A percentile compares a stretch with the other conserved stretches of the same genome.
phyloP scores from a whole-genome alignment of 2,888 invertebrate genomes.

The Molanna angustata region DNA sequence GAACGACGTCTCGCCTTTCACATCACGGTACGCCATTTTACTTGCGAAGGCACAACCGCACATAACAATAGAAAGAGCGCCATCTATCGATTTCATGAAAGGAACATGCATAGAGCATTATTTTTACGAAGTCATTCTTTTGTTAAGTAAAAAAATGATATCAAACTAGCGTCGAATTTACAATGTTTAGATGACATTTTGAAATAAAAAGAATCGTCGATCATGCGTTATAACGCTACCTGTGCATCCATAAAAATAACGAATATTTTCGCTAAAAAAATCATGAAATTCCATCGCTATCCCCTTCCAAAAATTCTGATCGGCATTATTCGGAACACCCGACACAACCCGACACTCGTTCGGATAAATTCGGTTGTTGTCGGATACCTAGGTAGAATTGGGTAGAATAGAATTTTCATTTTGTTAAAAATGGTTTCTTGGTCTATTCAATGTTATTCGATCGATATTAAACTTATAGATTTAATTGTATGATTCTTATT shows the following conservation, averaged over 20 bases:
- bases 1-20: conserved; percentile 59
- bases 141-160: conserved; percentile 4
- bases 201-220: background rate
- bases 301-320: conserved; percentile 15
- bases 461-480: conserved; percentile 16
- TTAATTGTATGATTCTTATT: background rate
- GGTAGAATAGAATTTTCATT: too few relatives aligned
- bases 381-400: conserved; percentile 1
- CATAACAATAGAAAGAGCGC: conserved; percentile 63
- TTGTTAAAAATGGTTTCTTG: conserved; percentile 12
- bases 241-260: background rate
- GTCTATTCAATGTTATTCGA: conserved; percentile 16
- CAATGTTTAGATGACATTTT: background rate
- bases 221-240: background rate
- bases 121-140: conserved; percentile 25
- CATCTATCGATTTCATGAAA: conserved; percentile 53
- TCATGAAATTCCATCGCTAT: conserved; percentile 5
- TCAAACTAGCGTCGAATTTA: background rate
- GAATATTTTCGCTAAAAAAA: background rate
- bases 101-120: conserved; percentile 19
- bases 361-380: conserved; percentile 2
- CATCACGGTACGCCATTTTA: conserved; percentile 68
- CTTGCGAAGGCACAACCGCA: conserved; percentile 52
- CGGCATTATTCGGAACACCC: too few relatives aligned
- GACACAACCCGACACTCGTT: background rate